phyloP scores from a whole-genome alignment of 2,113 vertebrate genomes.

The Gallinago paraguaiae region DNA sequence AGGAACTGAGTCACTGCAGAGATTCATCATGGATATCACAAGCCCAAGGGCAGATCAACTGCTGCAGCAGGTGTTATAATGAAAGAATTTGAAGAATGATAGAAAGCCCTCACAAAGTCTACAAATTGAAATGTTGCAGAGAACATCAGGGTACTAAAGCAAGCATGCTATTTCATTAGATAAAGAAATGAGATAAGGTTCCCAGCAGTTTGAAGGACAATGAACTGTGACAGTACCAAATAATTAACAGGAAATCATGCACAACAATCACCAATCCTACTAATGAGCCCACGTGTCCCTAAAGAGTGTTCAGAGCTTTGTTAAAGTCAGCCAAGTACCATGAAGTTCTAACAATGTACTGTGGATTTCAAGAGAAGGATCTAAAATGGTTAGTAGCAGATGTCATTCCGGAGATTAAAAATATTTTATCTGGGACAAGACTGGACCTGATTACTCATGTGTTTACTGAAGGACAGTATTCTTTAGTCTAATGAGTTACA shows the following conservation, averaged over 20 bases:
- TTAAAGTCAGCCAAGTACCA: background rate
- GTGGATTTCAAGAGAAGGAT: background rate
- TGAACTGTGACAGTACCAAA: background rate
- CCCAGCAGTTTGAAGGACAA: background rate
- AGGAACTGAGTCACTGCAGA: conserved; percentile 21
- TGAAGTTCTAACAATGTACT: background rate
- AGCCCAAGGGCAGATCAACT: background rate
- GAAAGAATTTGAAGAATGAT: background rate
- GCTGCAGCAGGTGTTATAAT: background rate
- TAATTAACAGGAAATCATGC: background rate
- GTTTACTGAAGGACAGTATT: background rate
- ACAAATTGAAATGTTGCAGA: background rate
- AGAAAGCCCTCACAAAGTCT: background rate
- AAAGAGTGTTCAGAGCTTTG: background rate
- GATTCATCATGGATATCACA: background rate
- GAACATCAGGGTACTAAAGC: background rate
- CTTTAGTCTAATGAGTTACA: background rate
- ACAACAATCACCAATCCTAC: background rate
- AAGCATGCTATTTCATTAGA: background rate
- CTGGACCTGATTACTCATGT: background rate
- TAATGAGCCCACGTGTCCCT: background rate
- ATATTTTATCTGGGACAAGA: background rate
- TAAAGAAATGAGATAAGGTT: background rate
- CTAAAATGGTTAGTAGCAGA: background rate
- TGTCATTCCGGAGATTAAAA: background rate